Evolutionary conservation across 2,888 invertebrate species (phyloP), one percentile per base, ranked within the genome.

Genomic region (Drosophila mercatorum): DNA sequence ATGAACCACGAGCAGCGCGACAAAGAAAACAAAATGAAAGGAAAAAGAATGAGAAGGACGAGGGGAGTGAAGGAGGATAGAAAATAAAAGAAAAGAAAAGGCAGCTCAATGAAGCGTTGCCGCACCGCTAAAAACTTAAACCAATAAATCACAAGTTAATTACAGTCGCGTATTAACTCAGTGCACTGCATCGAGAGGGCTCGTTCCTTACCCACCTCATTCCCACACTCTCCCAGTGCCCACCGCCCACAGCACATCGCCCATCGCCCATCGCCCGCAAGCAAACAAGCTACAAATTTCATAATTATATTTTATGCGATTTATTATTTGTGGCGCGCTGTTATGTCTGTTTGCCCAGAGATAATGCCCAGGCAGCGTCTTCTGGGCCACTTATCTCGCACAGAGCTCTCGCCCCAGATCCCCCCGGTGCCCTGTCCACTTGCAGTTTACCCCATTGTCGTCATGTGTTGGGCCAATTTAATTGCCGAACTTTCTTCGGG

Each of bases 61-160:
- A 62, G 36, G 28, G 22, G 46, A 65, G 56, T 43, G 46, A 65
- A 5, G 8, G 58, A 31, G 62, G 63, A 58, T 58, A 17, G 53
- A 59, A 66, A 28, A 28, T 28, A 28, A 28, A 28, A 28, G 28
- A 28, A 28, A 63, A 52, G 62, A 58, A 75, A 74, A 53, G 64
- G 36, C 63, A 52, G 77, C 56, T 74, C 81, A 84, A 88, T 82
- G 82, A 71, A 78, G 80, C 77, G 80, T 68, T 43, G 78, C 72
- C 62, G 44, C 22, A 46, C 68, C 71, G 78, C 81, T 80, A 80
- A 81, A 89, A 91, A 91, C 88, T 91, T 90, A 72, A 85, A 79
- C 70, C 80, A 86, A 91, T 91, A 91, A 91, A 91, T 91, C 91
- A 90, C 79, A 82, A 91, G 91, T 91, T 91, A 91, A 91, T 91